Base-by-base conservation (phyloP, 2,888 invertebrate genomes). In the Gasteruption jaculator region DNA sequence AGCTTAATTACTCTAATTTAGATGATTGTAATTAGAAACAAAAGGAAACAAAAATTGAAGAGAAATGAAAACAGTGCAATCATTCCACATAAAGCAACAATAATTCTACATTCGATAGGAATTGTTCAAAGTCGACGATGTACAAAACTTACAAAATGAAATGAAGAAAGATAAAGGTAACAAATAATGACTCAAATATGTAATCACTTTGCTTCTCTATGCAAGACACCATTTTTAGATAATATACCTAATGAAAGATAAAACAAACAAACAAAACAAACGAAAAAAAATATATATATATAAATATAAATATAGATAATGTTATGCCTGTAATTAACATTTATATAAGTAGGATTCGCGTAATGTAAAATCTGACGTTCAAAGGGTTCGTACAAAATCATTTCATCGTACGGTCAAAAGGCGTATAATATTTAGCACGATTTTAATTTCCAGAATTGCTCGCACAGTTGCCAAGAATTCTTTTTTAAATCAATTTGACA, bases 41-140 rank as follows among this genome's bases (percentile, higher is more conserved):
- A n/a, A n/a, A n/a, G n/a, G n/a, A n/a, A n/a, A n/a, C n/a, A n/a
- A n/a, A n/a, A n/a, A n/a, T n/a, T n/a, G n/a, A n/a, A n/a, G n/a
- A n/a, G n/a, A n/a, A n/a, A n/a, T n/a, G n/a, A n/a, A n/a, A n/a
- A 64, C 63, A 60, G 69, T 69, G 68, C 69, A 69, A 69, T 69
- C 57, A 57, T n/a, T n/a, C n/a, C n/a, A n/a, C n/a, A n/a, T n/a
- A n/a, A n/a, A n/a, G n/a, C n/a, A n/a, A n/a, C n/a, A n/a, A n/a
- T 62, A 52, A 54, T 57, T 48, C 43, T 45, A 57, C 50, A 57
- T 48, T 43, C 45, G 43, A 58, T 46, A 48, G 39, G 45, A 52
- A 56, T 56, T 53, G 55, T 58, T 60, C 56, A 48, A 53, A 59
- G 40, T 54, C 50, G 50, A 57, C 44, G 50, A 61, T 66, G 65